Percentiles rank a stretch among this genome's conserved stretches.
phyloP scores from a whole-genome alignment of 2,888 invertebrate species.

The Stramonita haemastoma region DNA sequence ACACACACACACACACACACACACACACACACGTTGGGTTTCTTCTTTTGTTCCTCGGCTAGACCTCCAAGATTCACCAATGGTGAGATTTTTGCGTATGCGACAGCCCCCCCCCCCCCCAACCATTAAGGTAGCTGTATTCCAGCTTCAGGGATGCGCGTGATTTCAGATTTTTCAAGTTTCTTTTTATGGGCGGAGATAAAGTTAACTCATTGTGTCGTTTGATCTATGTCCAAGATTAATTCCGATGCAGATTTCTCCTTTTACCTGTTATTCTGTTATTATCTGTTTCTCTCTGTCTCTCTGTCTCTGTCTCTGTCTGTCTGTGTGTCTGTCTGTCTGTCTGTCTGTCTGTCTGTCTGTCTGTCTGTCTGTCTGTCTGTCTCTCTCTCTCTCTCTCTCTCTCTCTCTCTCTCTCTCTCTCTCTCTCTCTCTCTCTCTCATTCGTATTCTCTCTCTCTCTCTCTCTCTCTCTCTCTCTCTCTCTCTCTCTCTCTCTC shows the following conservation, averaged over 20 bases:
- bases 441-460: not conserved
- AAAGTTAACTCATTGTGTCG: too few species aligned
- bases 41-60: too few species aligned
- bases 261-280: too few species aligned
- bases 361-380: not conserved
- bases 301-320: not conserved
- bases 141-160: too few species aligned
- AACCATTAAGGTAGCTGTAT: too few species aligned
- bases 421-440: slow-evolving; percentile 19
- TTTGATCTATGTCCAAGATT: too few species aligned
- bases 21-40: not conserved
- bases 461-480: not conserved
- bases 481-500: not conserved
- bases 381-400: not conserved
- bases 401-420: not conserved
- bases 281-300: not conserved
- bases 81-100: too few species aligned
- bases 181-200: too few species aligned
- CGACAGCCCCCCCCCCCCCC: too few species aligned
- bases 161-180: too few species aligned
- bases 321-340: not conserved
- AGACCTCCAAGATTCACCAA: too few species aligned
- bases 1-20: slow-evolving; percentile 1
- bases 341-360: not conserved
- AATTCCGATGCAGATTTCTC: too few species aligned